Evolutionary conservation across 2,888 invertebrate genomes (phyloP).

Genomic region (Anticlea derivata): DNA sequence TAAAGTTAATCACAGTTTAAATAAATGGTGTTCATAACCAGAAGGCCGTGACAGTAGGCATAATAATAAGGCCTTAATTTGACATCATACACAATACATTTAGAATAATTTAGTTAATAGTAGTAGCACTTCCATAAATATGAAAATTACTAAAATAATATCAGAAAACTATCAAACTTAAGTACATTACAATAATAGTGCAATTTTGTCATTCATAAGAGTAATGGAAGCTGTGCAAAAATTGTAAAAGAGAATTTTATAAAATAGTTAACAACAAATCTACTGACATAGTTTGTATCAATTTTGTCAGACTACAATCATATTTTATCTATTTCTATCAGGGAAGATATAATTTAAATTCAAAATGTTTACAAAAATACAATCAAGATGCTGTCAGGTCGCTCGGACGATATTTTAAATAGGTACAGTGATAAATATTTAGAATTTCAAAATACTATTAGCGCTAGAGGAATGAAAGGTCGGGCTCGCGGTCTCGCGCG

Average conservation of each 20-base stretch:
- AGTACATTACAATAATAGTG: constrained; percentile 61
- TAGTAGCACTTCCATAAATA: constrained; percentile 38
- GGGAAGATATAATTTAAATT: constrained; percentile 45
- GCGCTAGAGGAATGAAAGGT: constrained; percentile 76
- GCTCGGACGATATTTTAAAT: constrained; percentile 47
- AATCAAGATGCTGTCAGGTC: constrained; percentile 56
- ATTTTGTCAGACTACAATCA: constrained; percentile 25
- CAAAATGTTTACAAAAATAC: constrained; percentile 57
- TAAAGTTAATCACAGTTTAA: constrained; percentile 78
- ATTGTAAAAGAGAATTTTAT: constrained; percentile 16
- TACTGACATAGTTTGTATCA: constrained; percentile 14
- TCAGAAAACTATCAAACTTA: constrained; percentile 59
- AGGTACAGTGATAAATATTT: constrained; percentile 51
- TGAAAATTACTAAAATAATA: constrained; percentile 54
- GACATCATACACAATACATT: constrained; percentile 40
- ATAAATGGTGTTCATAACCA: constrained; percentile 66
- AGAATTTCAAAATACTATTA: constrained; percentile 61
- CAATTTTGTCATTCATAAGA: constrained; percentile 34
- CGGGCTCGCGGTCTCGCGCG: constrained; percentile 47
- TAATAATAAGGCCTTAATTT: constrained; percentile 60
- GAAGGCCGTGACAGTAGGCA: constrained; percentile 67
- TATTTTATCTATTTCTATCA: constrained; percentile 37
- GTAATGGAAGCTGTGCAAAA: constrained; percentile 29
- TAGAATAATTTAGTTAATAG: constrained; percentile 54
- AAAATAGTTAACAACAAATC: constrained; percentile 19